Evolutionary conservation across 2,888 invertebrate genomes (phyloP).

Genomic region (Nesidiocoris tenuis): DNA sequence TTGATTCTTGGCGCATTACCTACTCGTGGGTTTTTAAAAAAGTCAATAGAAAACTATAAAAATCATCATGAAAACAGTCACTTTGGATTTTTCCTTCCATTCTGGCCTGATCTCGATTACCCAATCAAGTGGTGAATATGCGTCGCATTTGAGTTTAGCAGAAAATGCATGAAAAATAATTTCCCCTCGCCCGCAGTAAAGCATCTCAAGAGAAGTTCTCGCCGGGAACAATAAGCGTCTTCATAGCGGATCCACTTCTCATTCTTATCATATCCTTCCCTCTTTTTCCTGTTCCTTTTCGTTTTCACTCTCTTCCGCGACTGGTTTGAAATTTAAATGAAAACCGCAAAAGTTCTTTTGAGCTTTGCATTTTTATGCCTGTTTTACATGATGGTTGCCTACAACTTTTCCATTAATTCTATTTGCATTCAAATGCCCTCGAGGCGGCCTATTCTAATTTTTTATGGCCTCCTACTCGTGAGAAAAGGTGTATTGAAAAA

Average conservation of each 20-base stretch:
- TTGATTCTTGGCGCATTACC: no score
- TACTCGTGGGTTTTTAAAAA: no score
- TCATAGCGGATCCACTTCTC: slow-evolving; percentile 29
- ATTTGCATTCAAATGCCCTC: slow-evolving; percentile 24
- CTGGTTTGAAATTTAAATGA: slow-evolving; percentile 41
- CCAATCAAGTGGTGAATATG: no score
- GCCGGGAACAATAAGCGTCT: slow-evolving; percentile 2
- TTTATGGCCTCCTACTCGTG: background rate
- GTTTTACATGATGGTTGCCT: slow-evolving; percentile 35
- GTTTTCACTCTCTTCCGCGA: background rate
- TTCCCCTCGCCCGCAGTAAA: background rate
- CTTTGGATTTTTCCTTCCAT: no score
- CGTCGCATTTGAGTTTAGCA: no score
- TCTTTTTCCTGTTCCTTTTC: slow-evolving; percentile 23
- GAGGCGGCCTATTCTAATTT: slow-evolving; percentile 16
- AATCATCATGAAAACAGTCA: no score
- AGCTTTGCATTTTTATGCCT: slow-evolving; percentile 39
- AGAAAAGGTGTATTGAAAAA: background rate
- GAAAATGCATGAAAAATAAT: no score
- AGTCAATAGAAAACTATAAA: no score
- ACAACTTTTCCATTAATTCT: slow-evolving; percentile 35
- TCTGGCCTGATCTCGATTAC: no score
- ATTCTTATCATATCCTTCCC: slow-evolving; percentile 13
- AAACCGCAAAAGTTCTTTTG: slow-evolving; percentile 35
- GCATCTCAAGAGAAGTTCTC: background rate